Conservation (phyloP, 2,888 invertebrate genomes). For the Doris montereyensis region DNA sequence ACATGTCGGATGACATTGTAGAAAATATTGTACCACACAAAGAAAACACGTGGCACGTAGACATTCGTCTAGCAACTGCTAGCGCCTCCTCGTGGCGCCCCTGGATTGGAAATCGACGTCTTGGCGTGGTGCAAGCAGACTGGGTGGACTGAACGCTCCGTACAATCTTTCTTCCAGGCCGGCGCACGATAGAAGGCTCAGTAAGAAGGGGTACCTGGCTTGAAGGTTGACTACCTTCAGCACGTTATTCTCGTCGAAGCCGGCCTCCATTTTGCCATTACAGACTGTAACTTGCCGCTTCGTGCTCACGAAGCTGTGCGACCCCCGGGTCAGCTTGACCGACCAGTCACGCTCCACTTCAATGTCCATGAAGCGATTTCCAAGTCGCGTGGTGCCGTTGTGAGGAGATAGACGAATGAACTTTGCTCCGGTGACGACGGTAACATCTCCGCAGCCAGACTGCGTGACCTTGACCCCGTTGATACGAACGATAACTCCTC, state of each 20-base stretch:
- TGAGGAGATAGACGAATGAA: conserved; percentile 69
- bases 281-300: conserved; percentile 53
- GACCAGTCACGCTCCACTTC: conserved; percentile 69
- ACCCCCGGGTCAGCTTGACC: conserved; percentile 60
- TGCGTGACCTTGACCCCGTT: conserved; percentile 71
- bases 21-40: no score
- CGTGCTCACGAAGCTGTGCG: conserved; percentile 58
- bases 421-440: conserved; percentile 71
- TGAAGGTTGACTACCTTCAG: conserved; percentile 54
- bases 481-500: conserved; percentile 67
- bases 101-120: no score
- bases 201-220: conserved; percentile 47
- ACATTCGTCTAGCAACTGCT: no score
- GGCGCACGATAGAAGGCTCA: conserved; percentile 40
- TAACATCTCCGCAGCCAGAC: conserved; percentile 69
- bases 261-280: conserved; percentile 62
- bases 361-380: conserved; percentile 71
- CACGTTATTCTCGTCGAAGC: conserved; percentile 54
- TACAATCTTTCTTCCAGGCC: conserved; percentile 22
- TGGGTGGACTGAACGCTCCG: no score
- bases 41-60: no score
- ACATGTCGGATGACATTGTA: no score
- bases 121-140: no score
- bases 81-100: no score
- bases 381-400: conserved; percentile 63